These are phyloP conservation scores for Syrphus vitripennis DNA, from an alignment of 2,888 invertebrate genomes.

Conservation along the genomic window DNA sequence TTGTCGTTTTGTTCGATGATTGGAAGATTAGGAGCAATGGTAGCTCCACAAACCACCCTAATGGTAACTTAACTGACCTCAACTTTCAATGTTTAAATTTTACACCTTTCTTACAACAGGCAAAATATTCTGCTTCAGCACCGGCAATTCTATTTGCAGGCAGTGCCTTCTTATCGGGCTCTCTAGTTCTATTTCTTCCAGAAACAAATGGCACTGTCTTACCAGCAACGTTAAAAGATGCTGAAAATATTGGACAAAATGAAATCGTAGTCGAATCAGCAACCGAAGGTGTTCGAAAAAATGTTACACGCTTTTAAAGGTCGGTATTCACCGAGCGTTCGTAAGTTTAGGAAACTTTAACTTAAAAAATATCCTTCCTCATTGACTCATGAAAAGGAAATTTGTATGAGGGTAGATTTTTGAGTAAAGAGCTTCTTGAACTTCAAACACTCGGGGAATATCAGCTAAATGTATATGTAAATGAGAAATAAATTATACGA, in stretches of 20 bases:
- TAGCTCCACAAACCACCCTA: constrained; percentile 82
- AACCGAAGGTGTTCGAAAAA: no score
- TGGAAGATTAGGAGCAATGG: constrained; percentile 86
- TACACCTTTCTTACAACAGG: constrained; percentile 62
- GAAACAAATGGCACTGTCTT: constrained; percentile 84
- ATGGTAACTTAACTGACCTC: background rate
- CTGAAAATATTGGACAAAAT: constrained; percentile 77
- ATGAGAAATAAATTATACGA: no score
- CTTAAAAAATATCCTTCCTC: no score
- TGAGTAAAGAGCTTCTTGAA: no score
- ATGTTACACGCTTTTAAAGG: no score
- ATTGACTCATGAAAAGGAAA: no score
- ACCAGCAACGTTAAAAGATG: constrained; percentile 85
- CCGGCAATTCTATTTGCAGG: constrained; percentile 84
- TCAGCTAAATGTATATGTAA: no score
- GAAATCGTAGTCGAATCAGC: no score
- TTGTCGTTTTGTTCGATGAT: constrained; percentile 87
- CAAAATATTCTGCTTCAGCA: constrained; percentile 80
- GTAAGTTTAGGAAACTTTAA: no score
- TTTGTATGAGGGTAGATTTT: no score
- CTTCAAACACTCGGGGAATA: no score
- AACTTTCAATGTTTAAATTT: background rate
- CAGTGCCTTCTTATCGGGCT: constrained; percentile 83
- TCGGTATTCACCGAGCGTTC: no score
- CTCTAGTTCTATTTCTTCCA: constrained; percentile 84